Evolutionary conservation across 2,888 invertebrate species (phyloP), one percentile per base, ranked within the genome.

Genomic region (Erebia palarica): DNA sequence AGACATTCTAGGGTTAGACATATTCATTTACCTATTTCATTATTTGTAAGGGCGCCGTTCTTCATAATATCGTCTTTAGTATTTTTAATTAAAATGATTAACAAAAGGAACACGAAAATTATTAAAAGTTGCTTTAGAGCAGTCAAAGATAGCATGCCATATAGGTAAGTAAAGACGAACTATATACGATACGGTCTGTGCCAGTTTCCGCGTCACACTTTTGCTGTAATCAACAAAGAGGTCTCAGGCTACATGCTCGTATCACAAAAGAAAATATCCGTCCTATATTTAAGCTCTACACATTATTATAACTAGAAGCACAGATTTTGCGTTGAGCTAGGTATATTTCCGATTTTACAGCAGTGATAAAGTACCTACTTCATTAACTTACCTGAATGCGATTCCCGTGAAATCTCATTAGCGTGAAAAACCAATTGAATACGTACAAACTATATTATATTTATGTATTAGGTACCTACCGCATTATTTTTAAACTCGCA

Each of bases 1-100:
- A 86, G 86, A 69, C 84, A 82, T 13, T 90, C 91, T n/a, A 88
- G 84, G 84, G 92, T 90, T 76, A 68, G 73, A 73, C 36, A 65
- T 65, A 14, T 65, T 55, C 60, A 55, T 61, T 59, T 74, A 71
- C 36, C 36, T 36, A 36, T 36, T 36, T 36, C 7, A 36, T 36
- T 36, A 36, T 36, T 36, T 36, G 36, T 36, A 36, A 36, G 36
- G 7, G 36, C 36, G 5, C 36, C 36, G 36, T 36, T 36, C 7
- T 36, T 36, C 36, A 36, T 36, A 36, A 36, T 36, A 36, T 36
- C 36, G 36, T 7, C 7, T 36, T 27, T 27, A 27, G 27, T 27
- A 27, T 3, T 36, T 36, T 36, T 36, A 36, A 36, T 36, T 5
- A 27, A 27, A 27, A 27, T 3, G 27, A 27, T 3, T 27, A 3